Base-by-base conservation (phyloP, 2,797 vertebrate species). In the Myoxocephalus aenaeus region DNA sequence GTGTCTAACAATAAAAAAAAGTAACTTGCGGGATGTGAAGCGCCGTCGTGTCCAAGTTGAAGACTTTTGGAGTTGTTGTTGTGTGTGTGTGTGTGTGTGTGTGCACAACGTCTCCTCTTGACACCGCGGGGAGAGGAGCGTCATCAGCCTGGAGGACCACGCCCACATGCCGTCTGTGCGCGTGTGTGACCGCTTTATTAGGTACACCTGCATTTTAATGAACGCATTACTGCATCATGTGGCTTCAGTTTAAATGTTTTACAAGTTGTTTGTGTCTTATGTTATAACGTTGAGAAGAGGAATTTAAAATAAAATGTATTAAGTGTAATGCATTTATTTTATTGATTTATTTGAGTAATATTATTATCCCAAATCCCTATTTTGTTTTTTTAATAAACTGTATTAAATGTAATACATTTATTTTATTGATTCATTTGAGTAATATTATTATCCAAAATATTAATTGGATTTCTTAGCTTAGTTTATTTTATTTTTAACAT, bases 71-170 rank as follows among this genome's bases (percentile, higher is more conserved):
- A 4, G 25, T 0, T 22, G 57, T 57, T 27, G 25, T n/a, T n/a
- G n/a, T n/a, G n/a, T n/a, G n/a, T n/a, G n/a, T n/a, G n/a, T n/a
- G n/a, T n/a, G n/a, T 27, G 88, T 81, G 10, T 58, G 77, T 73
- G 69, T n/a, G 74, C 36, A 10, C 58, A 12, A 56, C 44, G 8
- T 64, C 76, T 64, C 29, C 32, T 32, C 32, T 32, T 32, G 32
- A 32, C 32, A 5, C 34, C 7, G 40, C 11, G 40, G 53, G 0
- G 58, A 67, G 32, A 9, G 11, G 50, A 3, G 51, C 18, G 75
- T 62, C 68, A 36, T 72, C 59, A 10, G 70, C 25, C 58, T 15
- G 25, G n/a, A 40, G 48, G 68, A 36, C 17, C 81, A 84, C 86
- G 62, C 83, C 86, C 17, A 48, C 74, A 11, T 0, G 7, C 50